Conservation (phyloP, 1,140 invertebrate genomes). For the Zaprionus kolodkinae region DNA sequence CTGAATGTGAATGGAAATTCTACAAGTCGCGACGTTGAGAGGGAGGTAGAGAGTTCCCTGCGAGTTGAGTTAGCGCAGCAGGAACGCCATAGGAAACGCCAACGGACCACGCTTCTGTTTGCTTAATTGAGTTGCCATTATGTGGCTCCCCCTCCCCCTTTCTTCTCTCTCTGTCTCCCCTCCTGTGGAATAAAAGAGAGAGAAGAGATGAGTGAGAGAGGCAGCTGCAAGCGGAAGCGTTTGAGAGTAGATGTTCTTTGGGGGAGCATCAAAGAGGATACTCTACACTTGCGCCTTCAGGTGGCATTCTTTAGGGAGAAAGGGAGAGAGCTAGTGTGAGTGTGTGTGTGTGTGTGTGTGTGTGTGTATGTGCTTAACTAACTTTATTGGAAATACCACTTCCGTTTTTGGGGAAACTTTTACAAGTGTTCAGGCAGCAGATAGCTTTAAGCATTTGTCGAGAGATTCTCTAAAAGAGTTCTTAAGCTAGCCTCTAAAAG, state of each 20-base stretch:
- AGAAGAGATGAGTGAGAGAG: slow-evolving; percentile 3
- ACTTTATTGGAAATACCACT: slow-evolving; percentile 25
- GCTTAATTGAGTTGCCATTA: slow-evolving; percentile 79
- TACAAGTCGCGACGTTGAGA: slow-evolving; percentile 21
- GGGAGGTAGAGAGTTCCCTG: no score
- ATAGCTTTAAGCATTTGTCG: neutral
- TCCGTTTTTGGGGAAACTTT: slow-evolving; percentile 1
- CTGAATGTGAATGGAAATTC: slow-evolving; percentile 63
- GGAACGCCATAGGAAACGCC: slow-evolving; percentile 48
- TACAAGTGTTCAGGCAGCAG: neutral
- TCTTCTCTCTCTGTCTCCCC: neutral
- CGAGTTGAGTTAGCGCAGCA: neutral
- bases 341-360: neutral
- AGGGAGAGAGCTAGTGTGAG: neutral
- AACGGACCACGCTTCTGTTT: slow-evolving; percentile 62
- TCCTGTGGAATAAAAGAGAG: neutral
- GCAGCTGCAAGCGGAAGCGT: slow-evolving; percentile 26
- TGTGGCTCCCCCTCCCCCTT: slow-evolving; percentile 31
- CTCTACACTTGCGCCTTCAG: slow-evolving; percentile 2
- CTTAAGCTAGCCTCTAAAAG: neutral
- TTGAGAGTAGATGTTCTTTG: neutral
- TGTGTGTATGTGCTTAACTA: slow-evolving; percentile 13
- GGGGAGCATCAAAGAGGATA: neutral
- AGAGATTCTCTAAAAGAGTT: neutral
- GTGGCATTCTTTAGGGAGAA: slow-evolving; percentile 9